Evolutionary conservation across 1,140 invertebrate species (phyloP).

Genomic region (Cyphomyrmex costatus): DNA sequence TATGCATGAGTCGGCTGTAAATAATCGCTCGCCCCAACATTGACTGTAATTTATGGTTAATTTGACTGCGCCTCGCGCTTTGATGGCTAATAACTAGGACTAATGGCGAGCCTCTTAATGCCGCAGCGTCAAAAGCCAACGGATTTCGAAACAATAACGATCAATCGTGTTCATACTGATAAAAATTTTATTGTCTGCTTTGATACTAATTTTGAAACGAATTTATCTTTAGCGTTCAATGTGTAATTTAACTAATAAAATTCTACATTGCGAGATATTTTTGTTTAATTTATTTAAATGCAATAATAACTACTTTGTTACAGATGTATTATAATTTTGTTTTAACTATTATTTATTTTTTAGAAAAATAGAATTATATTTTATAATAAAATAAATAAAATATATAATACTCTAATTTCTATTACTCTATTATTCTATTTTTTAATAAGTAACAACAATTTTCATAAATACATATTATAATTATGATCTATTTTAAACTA

Average conservation of each 20-base stretch:
- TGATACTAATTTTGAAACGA: neutral
- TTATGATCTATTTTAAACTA: neutral
- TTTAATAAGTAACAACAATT: neutral
- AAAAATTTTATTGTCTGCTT: neutral
- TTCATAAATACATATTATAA: neutral
- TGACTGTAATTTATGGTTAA: slow-evolving; percentile 59
- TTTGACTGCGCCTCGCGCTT: slow-evolving; percentile 52
- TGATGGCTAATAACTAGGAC: slow-evolving; percentile 56
- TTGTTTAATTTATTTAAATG: neutral
- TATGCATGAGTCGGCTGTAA: slow-evolving; percentile 59
- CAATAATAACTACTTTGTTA: neutral
- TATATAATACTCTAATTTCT: too few species aligned
- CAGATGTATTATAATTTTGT: neutral
- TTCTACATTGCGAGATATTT: neutral
- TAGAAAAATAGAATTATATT: neutral
- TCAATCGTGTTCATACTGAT: neutral
- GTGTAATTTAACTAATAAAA: neutral
- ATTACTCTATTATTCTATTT: neutral
- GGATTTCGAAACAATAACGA: slow-evolving; percentile 19
- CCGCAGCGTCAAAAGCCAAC: slow-evolving; percentile 1
- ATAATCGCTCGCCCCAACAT: slow-evolving; percentile 51
- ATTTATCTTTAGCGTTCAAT: neutral
- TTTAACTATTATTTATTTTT: neutral
- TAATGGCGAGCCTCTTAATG: slow-evolving; percentile 49
- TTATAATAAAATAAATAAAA: neutral